Evolutionary conservation across 2,888 invertebrate species (phyloP).

Genomic region (Melolontha melolontha): DNA sequence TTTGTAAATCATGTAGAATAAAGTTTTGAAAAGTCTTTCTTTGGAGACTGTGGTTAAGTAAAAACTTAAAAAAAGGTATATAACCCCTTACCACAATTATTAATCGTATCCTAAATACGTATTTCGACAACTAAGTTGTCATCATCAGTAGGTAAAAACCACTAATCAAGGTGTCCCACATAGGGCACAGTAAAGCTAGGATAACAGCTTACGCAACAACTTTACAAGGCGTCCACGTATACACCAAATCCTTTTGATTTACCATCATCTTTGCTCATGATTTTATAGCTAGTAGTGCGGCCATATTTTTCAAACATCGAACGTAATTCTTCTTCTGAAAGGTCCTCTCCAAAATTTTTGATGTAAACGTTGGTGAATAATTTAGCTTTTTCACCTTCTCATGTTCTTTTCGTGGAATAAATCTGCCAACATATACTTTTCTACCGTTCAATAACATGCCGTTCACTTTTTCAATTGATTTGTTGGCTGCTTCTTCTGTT

Average conservation of each 20-base stretch:
- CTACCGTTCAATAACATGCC: slow-evolving; percentile 98
- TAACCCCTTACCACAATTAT: no score
- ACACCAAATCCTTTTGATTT: slow-evolving; percentile 99
- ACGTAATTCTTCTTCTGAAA: slow-evolving; percentile 88
- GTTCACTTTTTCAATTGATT: slow-evolving; percentile 95
- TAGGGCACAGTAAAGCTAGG: no score
- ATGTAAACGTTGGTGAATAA: slow-evolving; percentile 98
- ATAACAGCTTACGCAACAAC: no score
- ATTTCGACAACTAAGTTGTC: no score
- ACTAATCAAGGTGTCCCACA: no score
- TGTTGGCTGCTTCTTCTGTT: slow-evolving; percentile 97
- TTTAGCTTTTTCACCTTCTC: slow-evolving; percentile 98
- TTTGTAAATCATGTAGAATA: no score
- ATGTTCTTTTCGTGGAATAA: slow-evolving; percentile 97
- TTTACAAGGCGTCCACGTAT: no score
- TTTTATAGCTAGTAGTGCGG: slow-evolving; percentile 90
- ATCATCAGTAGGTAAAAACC: no score
- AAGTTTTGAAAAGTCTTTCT: no score
- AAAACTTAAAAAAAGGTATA: no score
- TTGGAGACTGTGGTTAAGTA: no score
- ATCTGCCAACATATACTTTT: slow-evolving; percentile 98
- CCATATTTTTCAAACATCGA: slow-evolving; percentile 95
- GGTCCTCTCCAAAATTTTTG: slow-evolving; percentile 97
- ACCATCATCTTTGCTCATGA: slow-evolving; percentile 94
- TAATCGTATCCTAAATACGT: no score